Evolutionary conservation across 2,113 vertebrate species (phyloP).

Genomic region (Strigops habroptila): DNA sequence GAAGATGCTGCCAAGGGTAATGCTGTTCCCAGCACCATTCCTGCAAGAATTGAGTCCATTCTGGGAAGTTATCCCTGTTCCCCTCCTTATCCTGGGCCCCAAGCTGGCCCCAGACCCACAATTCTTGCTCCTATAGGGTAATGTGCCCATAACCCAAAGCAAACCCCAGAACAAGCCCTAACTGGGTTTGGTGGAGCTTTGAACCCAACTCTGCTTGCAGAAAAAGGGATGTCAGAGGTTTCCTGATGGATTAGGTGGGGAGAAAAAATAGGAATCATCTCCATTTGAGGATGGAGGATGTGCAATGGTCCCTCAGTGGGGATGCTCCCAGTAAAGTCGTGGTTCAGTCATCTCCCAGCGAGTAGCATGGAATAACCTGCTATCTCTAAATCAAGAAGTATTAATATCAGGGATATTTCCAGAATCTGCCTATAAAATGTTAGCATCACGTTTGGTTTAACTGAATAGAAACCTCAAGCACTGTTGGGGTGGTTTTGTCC

Average conservation of each 20-base stretch:
- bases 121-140: background rate
- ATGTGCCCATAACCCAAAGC: background rate
- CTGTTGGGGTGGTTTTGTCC: background rate
- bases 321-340: background rate
- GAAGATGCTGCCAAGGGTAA: constrained; percentile 1
- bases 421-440: background rate
- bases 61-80: background rate
- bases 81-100: background rate
- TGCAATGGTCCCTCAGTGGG: background rate
- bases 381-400: background rate
- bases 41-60: background rate
- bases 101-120: accelerated
- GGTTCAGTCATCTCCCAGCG: background rate
- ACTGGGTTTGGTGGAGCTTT: background rate
- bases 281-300: background rate
- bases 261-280: background rate
- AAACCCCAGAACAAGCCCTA: background rate
- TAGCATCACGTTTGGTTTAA: background rate
- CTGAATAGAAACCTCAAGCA: background rate
- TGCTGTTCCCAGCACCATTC: background rate
- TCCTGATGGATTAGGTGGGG: background rate
- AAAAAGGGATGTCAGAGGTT: background rate
- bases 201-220: background rate
- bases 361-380: background rate
- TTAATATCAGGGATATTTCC: background rate